Percentiles rank a stretch among this genome's conserved stretches.
These are phyloP conservation scores for Tenrec ecaudatus DNA, from an alignment of 2,113 vertebrate species.

Conservation along the genomic window DNA sequence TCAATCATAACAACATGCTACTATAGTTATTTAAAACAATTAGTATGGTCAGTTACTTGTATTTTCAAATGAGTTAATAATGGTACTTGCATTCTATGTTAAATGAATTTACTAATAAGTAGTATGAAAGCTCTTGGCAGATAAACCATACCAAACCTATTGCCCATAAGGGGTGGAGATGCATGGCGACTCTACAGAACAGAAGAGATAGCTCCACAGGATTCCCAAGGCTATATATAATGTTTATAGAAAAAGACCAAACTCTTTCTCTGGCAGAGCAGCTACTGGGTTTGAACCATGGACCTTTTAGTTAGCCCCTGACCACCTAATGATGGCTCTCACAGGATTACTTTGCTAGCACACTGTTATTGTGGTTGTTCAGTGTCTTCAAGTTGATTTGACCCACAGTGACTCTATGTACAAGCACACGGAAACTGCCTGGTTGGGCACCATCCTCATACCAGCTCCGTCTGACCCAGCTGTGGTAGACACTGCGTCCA, in stretches of 20 bases:
- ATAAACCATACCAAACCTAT: not conserved
- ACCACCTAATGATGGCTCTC: not conserved
- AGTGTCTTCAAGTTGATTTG: not conserved
- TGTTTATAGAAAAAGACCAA: not conserved
- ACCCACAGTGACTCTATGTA: not conserved
- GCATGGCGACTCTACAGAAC: too few relatives aligned
- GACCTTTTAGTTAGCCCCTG: too few relatives aligned
- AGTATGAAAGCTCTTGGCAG: not conserved
- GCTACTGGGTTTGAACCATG: too few relatives aligned
- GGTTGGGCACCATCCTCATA: not conserved
- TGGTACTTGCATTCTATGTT: not conserved
- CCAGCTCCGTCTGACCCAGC: not conserved
- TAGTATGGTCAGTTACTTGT: conserved; percentile 5
- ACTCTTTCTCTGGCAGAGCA: not conserved
- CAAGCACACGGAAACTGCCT: not conserved
- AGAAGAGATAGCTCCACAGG: too few relatives aligned
- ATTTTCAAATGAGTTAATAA: not conserved
- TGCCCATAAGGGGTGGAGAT: not conserved
- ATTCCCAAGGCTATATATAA: not conserved
- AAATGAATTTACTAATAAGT: not conserved
- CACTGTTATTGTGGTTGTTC: not conserved
- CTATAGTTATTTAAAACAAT: not conserved
- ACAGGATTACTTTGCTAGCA: not conserved
- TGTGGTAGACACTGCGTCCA: not conserved
- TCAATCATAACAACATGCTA: not conserved